A percentile compares a stretch with the other conserved stretches of the same genome.
Evolutionary conservation across 1,140 invertebrate genomes (phyloP).

Genomic region (Plodia interpunctella): DNA sequence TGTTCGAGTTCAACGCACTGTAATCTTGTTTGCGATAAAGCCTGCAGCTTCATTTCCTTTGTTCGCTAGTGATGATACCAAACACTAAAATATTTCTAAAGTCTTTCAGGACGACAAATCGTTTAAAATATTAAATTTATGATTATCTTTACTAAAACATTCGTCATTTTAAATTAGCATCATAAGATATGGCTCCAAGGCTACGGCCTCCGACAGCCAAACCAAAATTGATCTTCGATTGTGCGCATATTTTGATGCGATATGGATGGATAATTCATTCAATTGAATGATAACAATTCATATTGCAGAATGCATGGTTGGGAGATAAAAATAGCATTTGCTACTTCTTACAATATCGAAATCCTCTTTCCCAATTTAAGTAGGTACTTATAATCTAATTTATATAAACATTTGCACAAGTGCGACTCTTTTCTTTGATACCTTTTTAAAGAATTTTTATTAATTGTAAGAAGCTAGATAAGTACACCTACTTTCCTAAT

Average conservation of each 20-base stretch:
- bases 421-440: too few relatives aligned
- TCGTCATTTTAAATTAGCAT: not conserved
- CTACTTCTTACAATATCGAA: too few relatives aligned
- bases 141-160: not conserved
- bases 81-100: too few relatives aligned
- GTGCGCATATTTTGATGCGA: not conserved
- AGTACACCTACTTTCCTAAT: not conserved
- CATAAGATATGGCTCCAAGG: not conserved
- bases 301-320: not conserved
- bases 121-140: too few relatives aligned
- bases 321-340: too few relatives aligned
- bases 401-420: too few relatives aligned
- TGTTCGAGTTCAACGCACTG: slow-evolving; percentile 20
- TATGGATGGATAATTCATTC: not conserved
- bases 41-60: slow-evolving; percentile 21
- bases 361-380: too few relatives aligned
- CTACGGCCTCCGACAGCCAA: not conserved
- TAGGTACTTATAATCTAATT: too few relatives aligned
- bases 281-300: not conserved
- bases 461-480: too few relatives aligned
- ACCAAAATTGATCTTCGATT: not conserved
- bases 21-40: slow-evolving; percentile 20
- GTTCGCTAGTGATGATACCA: slow-evolving; percentile 7
- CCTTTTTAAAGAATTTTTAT: too few relatives aligned
- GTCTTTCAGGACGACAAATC: too few relatives aligned